Percentiles rank a stretch among this genome's conserved stretches.
These are phyloP conservation scores for Eupithecia subumbrata DNA, from an alignment of 2,888 invertebrate genomes.

Conservation along the genomic window DNA sequence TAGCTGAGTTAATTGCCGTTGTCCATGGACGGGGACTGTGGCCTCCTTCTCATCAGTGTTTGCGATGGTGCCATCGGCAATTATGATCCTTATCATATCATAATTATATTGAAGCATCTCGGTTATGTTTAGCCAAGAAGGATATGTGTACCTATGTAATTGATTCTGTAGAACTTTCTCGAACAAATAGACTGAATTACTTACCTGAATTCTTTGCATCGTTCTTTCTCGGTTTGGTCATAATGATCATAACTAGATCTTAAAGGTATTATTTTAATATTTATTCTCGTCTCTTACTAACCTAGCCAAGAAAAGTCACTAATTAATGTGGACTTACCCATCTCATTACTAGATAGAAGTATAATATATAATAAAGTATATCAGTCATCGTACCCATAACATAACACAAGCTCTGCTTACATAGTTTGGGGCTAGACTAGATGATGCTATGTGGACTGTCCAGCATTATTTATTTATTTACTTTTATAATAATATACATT, in stretches of 20 bases:
- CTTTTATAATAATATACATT: too few species aligned
- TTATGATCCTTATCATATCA: background rate
- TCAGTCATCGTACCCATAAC: too few species aligned
- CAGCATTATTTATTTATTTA: too few species aligned
- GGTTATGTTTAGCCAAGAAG: background rate
- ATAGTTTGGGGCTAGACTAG: too few species aligned
- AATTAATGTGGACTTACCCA: background rate
- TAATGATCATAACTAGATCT: background rate
- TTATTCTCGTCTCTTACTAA: background rate
- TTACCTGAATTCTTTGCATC: background rate
- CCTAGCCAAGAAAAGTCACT: background rate
- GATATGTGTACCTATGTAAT: background rate
- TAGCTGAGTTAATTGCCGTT: constrained; percentile 75
- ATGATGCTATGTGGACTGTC: too few species aligned
- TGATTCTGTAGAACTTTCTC: background rate
- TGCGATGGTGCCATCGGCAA: background rate
- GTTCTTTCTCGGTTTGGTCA: background rate
- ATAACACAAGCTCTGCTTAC: too few species aligned
- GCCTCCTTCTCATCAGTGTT: constrained; percentile 24
- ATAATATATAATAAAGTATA: too few species aligned
- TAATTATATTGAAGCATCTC: constrained; percentile 3
- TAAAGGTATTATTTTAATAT: background rate
- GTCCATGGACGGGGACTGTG: constrained; percentile 58
- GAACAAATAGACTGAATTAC: background rate
- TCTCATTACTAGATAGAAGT: too few species aligned